Percentiles rank a stretch among this genome's conserved stretches.
These are phyloP conservation scores for Hyposoter dolosus DNA, from an alignment of 2,888 invertebrate genomes.

Conservation along the genomic window DNA sequence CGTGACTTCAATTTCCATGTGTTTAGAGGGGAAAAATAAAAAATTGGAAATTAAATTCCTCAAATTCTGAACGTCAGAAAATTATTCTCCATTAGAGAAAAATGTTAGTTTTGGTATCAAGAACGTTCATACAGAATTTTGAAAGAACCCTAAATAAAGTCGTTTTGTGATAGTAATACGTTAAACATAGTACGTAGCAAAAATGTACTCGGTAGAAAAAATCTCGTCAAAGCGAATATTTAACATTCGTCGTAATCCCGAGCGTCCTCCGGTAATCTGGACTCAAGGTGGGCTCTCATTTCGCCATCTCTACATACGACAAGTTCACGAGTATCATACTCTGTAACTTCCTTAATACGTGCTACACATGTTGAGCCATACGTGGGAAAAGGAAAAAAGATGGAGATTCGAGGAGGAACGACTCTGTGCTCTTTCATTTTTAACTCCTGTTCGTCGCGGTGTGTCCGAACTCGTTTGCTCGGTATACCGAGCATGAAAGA, in stretches of 20 bases:
- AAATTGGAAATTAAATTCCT: too few relatives aligned
- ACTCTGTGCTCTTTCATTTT: slow-evolving; percentile 65
- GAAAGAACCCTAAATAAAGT: too few relatives aligned
- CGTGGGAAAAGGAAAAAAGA: not conserved
- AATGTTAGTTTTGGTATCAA: too few relatives aligned
- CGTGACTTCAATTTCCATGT: too few relatives aligned
- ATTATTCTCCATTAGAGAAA: too few relatives aligned
- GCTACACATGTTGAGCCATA: not conserved
- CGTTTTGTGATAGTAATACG: too few relatives aligned
- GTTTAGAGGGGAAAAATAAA: too few relatives aligned
- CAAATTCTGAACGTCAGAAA: too few relatives aligned
- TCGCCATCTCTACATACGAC: slow-evolving; percentile 4
- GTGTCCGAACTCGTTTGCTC: slow-evolving; percentile 65
- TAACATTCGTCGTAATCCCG: not conserved
- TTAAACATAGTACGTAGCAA: not conserved
- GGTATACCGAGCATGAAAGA: slow-evolving; percentile 12
- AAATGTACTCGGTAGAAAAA: slow-evolving; percentile 13
- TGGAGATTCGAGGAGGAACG: slow-evolving; percentile 34
- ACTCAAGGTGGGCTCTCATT: not conserved
- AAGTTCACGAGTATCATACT: slow-evolving; percentile 7
- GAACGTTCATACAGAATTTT: too few relatives aligned
- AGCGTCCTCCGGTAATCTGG: not conserved
- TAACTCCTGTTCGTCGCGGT: slow-evolving; percentile 65
- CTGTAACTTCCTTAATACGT: not conserved
- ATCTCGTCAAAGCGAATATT: slow-evolving; percentile 9